These are phyloP conservation scores for Sapayoa aenigma DNA, from an alignment of 2,113 vertebrate species.

Conservation along the genomic window DNA sequence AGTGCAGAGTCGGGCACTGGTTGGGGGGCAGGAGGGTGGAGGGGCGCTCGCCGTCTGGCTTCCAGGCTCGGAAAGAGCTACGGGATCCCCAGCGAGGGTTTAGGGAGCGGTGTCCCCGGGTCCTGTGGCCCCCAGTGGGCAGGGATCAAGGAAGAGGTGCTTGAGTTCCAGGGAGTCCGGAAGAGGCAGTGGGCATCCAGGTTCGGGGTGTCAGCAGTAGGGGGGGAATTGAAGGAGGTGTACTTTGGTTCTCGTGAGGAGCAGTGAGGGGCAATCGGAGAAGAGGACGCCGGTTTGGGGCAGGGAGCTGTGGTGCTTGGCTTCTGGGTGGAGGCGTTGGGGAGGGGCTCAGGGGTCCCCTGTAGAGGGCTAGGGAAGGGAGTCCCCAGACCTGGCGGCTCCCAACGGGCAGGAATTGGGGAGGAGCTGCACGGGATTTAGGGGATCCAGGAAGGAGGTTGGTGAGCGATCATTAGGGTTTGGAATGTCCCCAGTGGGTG, in stretches of 20 bases:
- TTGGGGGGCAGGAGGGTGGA: background rate
- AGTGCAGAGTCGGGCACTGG: too few relatives aligned
- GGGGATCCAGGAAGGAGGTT: background rate
- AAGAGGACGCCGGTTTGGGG: background rate
- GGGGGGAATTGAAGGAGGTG: background rate
- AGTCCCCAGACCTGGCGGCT: background rate
- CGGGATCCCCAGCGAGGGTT: too few relatives aligned
- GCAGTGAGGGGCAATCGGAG: background rate
- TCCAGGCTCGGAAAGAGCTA: background rate
- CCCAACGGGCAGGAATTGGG: background rate
- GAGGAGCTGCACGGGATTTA: background rate
- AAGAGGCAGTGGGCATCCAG: background rate
- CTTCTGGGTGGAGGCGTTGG: background rate
- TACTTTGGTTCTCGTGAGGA: background rate
- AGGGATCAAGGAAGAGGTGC: background rate
- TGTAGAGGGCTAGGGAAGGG: too few relatives aligned
- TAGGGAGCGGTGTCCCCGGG: background rate
- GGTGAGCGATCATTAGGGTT: background rate
- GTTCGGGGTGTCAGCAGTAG: background rate
- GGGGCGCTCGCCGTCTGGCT: background rate
- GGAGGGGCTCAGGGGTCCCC: background rate
- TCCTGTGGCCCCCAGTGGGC: too few relatives aligned
- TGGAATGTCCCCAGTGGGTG: too few relatives aligned
- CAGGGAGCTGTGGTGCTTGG: background rate
- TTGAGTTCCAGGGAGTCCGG: background rate